Evolutionary conservation across 1,140 invertebrate species (phyloP), one percentile per base, ranked within the genome.

Genomic region (Cotesia vestalis): DNA sequence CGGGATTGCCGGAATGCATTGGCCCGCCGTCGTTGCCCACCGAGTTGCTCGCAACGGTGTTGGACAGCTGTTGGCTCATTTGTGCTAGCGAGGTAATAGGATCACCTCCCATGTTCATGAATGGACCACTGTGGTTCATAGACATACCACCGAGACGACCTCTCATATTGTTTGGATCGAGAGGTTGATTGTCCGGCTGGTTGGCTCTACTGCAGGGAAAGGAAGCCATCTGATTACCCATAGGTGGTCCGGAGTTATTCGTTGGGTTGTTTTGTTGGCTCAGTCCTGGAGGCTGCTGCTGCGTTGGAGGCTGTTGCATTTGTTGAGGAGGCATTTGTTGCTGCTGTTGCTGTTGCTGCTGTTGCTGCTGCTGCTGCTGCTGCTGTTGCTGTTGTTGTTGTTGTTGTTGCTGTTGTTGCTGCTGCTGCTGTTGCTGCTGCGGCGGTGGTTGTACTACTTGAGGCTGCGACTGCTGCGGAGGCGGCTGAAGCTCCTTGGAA

Each of bases 21-120:
- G 85, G 79, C 40, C 40, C 40, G 14, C 87, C 79, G 52, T 83
- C 84, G 62, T 87, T 88, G 3, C 85, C 86, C 1, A 88, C 78
- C 3, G 88, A 87, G 66, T 89, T 88, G 76, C 89, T 90, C 8
- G 91, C 88, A 46, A 91, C 91, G 52, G 90, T 92, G 78, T 92
- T 95, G 2, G 95, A 95, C 27, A 97, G 83, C 79, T 96, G 94
- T 79, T 97, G 95, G 64, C 94, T 95, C 96, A 97, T 97, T 83
- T 97, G 95, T 27, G 95, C 95, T 78, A 97, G 89, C 3, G 96
- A 97, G 12, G 95, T 95, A 75, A 97, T 97, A 0, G 96, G 95
- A 88, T 97, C 96, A 84, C 27, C 27, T 27, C 27, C 27, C 27
- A 27, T 27, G 27, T 27, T 27, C 27, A 27, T 27, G 97, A 97